Evolutionary conservation across 92 coral and sea anemone genomes (phyloP).

Genomic region (Epizoanthus rinbou): DNA sequence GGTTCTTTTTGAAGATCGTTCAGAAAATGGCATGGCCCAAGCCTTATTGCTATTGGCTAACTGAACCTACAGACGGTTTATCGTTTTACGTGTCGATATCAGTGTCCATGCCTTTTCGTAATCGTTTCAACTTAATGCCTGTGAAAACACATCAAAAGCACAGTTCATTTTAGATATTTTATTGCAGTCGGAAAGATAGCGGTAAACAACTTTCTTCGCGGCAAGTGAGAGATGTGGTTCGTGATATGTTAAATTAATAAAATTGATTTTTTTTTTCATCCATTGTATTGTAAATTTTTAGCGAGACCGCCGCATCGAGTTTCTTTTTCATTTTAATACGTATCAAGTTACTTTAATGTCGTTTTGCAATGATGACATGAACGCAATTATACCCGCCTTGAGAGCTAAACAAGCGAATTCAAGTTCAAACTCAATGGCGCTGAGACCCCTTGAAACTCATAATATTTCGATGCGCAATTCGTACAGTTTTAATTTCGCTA

Average conservation of each 20-base stretch:
- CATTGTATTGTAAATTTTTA: conserved; percentile 35
- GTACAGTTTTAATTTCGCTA: conserved; percentile 63
- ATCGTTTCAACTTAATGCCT: conserved; percentile 40
- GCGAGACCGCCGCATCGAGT: conserved; percentile 37
- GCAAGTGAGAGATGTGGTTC: conserved; percentile 43
- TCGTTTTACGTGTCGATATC: conserved; percentile 25
- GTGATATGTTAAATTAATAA: conserved; percentile 41
- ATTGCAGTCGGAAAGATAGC: conserved; percentile 41
- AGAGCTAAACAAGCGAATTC: conserved; percentile 32
- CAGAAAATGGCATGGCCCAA: conserved; percentile 29
- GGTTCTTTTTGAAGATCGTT: conserved; percentile 45
- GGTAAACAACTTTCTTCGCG: conserved; percentile 34
- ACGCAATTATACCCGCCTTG: conserved; percentile 9
- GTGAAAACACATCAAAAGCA: conserved; percentile 44
- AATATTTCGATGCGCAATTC: conserved; percentile 39
- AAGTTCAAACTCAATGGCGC: not conserved
- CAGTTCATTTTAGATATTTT: conserved; percentile 25
- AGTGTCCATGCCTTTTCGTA: conserved; percentile 9
- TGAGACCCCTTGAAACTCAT: conserved; percentile 23
- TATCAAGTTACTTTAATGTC: conserved; percentile 17
- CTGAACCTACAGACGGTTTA: conserved; percentile 5
- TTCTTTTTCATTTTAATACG: conserved; percentile 12
- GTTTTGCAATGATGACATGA: conserved; percentile 9
- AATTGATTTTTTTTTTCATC: conserved; percentile 9
- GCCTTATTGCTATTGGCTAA: conserved; percentile 23